Evolutionary conservation across 2,797 vertebrate species (phyloP).

Genomic region (Notamacropus eugenii): DNA sequence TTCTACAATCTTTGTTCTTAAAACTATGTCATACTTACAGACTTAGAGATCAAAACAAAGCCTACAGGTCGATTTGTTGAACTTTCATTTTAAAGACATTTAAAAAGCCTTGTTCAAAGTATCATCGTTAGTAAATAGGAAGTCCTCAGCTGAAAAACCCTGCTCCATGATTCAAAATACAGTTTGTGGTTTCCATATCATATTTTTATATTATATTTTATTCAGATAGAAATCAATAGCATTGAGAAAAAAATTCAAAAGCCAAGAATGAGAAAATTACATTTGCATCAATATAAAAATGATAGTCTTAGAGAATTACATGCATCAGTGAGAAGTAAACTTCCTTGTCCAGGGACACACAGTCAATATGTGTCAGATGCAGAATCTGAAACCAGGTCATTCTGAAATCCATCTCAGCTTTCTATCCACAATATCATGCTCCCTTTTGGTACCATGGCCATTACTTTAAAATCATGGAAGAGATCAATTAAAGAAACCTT

Average conservation of each 20-base stretch:
- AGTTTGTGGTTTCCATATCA: background rate
- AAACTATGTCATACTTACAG: background rate
- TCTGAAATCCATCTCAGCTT: background rate
- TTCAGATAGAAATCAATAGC: background rate
- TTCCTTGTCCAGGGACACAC: background rate
- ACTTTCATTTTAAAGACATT: background rate
- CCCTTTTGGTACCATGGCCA: background rate
- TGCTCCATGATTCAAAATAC: background rate
- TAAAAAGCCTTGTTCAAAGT: background rate
- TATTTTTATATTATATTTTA: background rate
- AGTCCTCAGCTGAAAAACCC: background rate
- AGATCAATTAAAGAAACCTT: background rate
- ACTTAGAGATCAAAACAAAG: background rate
- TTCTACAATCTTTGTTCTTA: background rate
- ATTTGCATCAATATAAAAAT: background rate
- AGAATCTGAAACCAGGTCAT: background rate
- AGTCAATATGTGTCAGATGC: background rate
- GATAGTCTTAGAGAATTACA: background rate
- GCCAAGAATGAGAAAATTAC: background rate
- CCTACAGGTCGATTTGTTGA: background rate
- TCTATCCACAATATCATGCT: background rate
- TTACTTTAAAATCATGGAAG: background rate
- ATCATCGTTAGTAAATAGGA: background rate
- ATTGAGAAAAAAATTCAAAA: background rate
- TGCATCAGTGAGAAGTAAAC: background rate